Conservation (phyloP, 2,113 vertebrate genomes). For the Otus sunia region DNA sequence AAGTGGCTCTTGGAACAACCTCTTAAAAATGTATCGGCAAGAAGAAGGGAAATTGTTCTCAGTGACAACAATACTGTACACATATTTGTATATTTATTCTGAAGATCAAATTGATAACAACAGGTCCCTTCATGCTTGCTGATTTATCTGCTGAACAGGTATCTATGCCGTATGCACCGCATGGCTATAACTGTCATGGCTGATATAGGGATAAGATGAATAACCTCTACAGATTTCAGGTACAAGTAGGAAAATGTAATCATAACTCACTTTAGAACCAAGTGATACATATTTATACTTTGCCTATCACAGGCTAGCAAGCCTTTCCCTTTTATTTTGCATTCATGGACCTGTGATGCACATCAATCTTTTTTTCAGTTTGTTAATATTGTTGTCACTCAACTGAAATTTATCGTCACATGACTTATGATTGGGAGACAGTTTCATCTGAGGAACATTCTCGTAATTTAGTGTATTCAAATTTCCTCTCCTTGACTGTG, state of each 20-base stretch:
- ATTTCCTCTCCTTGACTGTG: constrained; percentile 10
- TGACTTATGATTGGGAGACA: constrained; percentile 62
- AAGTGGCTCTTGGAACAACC: constrained; percentile 30
- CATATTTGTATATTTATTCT: constrained; percentile 52
- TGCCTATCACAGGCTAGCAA: constrained; percentile 53
- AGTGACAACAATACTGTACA: constrained; percentile 1
- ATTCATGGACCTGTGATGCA: constrained; percentile 37
- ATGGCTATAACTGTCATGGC: constrained; percentile 70
- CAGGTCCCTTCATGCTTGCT: constrained; percentile 61
- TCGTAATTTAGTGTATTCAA: constrained; percentile 58
- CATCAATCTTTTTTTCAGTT: constrained; percentile 73
- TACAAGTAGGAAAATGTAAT: constrained; percentile 76
- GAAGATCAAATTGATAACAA: constrained; percentile 76
- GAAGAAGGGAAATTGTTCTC: constrained; percentile 37
- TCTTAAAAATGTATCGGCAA: neutral
- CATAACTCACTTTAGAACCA: constrained; percentile 77
- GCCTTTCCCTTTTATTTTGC: constrained; percentile 63
- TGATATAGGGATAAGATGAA: constrained; percentile 75
- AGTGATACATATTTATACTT: constrained; percentile 77
- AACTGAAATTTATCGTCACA: constrained; percentile 62
- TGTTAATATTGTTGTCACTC: constrained; percentile 77
- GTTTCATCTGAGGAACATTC: constrained; percentile 50
- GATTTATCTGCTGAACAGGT: constrained; percentile 74
- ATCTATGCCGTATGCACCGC: constrained; percentile 22
- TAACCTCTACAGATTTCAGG: constrained; percentile 75